Base-by-base conservation (phyloP, 2,888 invertebrate species). In the Trachelus stipa region DNA sequence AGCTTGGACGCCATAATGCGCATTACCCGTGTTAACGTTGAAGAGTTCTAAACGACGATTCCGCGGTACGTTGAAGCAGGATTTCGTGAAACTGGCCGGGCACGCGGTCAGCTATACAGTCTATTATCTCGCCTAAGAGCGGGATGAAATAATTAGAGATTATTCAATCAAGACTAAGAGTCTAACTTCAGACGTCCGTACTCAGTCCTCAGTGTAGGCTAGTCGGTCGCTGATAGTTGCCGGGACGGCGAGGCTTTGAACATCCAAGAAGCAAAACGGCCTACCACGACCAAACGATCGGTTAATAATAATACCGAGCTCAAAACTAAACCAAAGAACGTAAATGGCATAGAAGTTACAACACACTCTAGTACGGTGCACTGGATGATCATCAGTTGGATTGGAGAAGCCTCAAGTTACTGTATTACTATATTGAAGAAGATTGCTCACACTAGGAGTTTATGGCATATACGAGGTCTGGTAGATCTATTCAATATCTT, bases 171-270 rank as follows among this genome's bases (percentile, higher is more conserved):
- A 76, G 79, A 79, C 77, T 85, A 84, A 86, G 86, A 83, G 83
- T 84, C 84, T 85, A 86, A 88, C 84, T 87, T 85, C 82, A 86
- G 84, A 87, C 88, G 89, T 88, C 90, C 91, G 91, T 84, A 86
- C 91, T 91, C 90, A 91, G 91, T 89, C 90, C 90, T 91, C 91
- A 91, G 91, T 91, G 91, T 88, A 91, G 91, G 89, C 91, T 91
- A 91, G 91, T 90, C 91, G 91, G 91, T 88, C 88, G 90, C 87
- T 85, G 85, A 85, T 83, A 83, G 87, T 88, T 78, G 75, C 34
- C 73, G 78, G 4, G 73, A 35, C 74, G 74, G 37, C 71, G 69
- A 35, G 69, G 69, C 30, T 69, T 56, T 34, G 71, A 71, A 34
- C 31, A 33, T 71, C 71, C 71, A 34, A 31, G 71, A 34, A 34